Percentiles rank a stretch among this genome's conserved stretches.
phyloP scores from a whole-genome alignment of 2,888 invertebrate species.

The Hypselothyrea guttata region DNA sequence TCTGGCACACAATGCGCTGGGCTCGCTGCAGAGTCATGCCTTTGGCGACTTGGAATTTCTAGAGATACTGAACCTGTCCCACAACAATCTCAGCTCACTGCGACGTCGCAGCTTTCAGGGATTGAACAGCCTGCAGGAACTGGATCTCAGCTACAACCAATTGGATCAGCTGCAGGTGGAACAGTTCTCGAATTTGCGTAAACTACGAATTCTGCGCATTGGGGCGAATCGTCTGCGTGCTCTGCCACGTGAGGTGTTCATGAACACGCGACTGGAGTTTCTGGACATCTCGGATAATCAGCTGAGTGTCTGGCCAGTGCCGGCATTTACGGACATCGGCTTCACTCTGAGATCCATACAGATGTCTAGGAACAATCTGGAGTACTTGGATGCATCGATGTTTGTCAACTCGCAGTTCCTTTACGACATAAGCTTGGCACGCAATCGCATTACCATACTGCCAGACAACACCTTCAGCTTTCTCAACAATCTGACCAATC shows the following conservation, averaged over 20 bases:
- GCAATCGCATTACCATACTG: constrained; percentile 91
- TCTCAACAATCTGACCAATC: constrained; percentile 88
- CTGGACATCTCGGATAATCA: constrained; percentile 91
- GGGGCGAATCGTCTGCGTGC: constrained; percentile 88
- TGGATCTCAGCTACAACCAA: constrained; percentile 90
- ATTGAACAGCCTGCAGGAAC: constrained; percentile 88
- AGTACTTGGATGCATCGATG: constrained; percentile 93
- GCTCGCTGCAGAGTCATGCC: constrained; percentile 87
- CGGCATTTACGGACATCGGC: constrained; percentile 90
- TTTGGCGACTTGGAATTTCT: constrained; percentile 88
- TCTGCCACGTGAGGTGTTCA: constrained; percentile 90
- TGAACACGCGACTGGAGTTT: constrained; percentile 90
- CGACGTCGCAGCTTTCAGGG: constrained; percentile 90
- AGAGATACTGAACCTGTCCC: constrained; percentile 88
- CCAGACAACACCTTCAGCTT: constrained; percentile 95
- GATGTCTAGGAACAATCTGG: constrained; percentile 90
- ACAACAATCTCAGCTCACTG: constrained; percentile 88
- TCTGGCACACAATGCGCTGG: constrained; percentile 89
- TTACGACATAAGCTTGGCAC: constrained; percentile 89
- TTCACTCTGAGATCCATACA: constrained; percentile 90
- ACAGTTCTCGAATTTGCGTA: constrained; percentile 90
- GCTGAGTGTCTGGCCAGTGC: constrained; percentile 90
- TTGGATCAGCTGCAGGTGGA: constrained; percentile 90
- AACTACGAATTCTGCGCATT: constrained; percentile 88
- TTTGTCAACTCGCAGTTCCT: constrained; percentile 92